Evolutionary conservation across 2,113 vertebrate genomes (phyloP).

Genomic region (Arvicanthis niloticus): DNA sequence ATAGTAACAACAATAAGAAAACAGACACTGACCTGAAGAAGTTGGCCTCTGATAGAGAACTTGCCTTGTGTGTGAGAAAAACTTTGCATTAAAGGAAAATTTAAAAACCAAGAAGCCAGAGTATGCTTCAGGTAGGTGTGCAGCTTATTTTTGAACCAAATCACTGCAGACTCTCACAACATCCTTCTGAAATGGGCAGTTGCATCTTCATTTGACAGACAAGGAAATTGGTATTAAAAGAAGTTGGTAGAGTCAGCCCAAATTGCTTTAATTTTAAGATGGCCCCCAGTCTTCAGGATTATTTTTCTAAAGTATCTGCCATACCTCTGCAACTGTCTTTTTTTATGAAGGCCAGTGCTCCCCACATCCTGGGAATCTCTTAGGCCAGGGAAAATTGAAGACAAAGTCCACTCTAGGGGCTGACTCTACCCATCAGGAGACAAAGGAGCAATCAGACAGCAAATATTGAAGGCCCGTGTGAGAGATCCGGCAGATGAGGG

Average conservation of each 20-base stretch:
- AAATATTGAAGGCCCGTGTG: not conserved
- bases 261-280: not conserved
- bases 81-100: not conserved
- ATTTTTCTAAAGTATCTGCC: not conserved
- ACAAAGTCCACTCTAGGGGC: constrained; percentile 11
- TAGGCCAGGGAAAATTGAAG: not conserved
- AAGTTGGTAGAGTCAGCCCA: not conserved
- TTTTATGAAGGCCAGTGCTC: not conserved
- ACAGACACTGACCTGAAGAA: not conserved
- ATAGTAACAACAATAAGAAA: not conserved
- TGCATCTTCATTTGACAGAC: not conserved
- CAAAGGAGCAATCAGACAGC: not conserved
- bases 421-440: not conserved
- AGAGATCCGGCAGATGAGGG: not conserved
- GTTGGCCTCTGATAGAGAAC: not conserved
- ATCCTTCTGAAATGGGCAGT: not conserved
- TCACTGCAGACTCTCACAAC: not conserved
- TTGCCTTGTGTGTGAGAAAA: not conserved
- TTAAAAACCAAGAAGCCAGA: not conserved
- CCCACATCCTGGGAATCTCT: constrained; percentile 24
- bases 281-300: not conserved
- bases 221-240: not conserved
- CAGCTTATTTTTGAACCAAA: not conserved
- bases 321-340: not conserved
- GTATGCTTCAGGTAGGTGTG: not conserved